Evolutionary conservation across 2,888 invertebrate species (phyloP).

Genomic region (Eupithecia tripunctaria): DNA sequence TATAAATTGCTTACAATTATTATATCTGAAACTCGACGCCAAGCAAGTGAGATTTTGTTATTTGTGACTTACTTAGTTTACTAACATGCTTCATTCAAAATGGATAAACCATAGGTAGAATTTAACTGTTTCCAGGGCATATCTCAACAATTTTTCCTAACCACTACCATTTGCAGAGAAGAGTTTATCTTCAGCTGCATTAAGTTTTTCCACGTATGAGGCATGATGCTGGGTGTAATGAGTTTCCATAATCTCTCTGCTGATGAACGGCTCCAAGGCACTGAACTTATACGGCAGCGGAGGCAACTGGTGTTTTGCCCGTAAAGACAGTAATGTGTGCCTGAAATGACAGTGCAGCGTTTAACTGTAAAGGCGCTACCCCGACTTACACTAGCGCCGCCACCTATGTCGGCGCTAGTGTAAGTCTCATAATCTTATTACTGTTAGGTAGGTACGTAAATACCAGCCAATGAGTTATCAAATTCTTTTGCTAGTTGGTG

Average conservation of each 20-base stretch:
- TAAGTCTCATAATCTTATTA: no score
- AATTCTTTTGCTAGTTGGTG: no score
- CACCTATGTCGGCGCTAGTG: no score
- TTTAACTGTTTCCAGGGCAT: not conserved
- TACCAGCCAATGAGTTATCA: no score
- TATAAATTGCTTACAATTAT: no score
- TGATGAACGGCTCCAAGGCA: conserved; percentile 1
- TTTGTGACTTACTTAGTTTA: no score
- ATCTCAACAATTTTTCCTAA: not conserved
- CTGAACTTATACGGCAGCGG: not conserved
- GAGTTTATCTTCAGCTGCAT: conserved; percentile 2
- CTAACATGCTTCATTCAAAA: no score
- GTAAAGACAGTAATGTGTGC: not conserved
- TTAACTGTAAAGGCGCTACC: not conserved
- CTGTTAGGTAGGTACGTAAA: no score
- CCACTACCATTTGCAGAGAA: not conserved
- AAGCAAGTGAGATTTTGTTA: no score
- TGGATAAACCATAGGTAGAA: not conserved
- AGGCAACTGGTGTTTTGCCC: not conserved
- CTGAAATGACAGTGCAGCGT: not conserved
- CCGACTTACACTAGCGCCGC: no score
- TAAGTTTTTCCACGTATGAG: not conserved
- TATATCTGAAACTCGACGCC: no score
- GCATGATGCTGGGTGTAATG: conserved; percentile 1
- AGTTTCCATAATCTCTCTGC: not conserved